A percentile compares a stretch with the other conserved stretches of the same genome.
phyloP scores from a whole-genome alignment of 2,113 vertebrate genomes.

The Jaculus jaculus region DNA sequence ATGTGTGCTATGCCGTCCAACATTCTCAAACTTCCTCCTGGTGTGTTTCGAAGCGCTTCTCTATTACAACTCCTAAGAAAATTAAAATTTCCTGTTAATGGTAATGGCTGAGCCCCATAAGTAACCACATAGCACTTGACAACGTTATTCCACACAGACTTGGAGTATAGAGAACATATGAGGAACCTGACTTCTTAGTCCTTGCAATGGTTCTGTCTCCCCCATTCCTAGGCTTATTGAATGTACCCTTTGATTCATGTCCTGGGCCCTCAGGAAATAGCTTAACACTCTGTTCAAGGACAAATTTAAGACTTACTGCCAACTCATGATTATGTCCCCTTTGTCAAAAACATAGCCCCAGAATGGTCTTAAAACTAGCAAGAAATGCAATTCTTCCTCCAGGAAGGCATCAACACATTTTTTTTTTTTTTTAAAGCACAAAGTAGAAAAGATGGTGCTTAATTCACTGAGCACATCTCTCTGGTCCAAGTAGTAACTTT shows the following conservation, averaged over 20 bases:
- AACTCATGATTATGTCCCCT: slow-evolving; percentile 52
- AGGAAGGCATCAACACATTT: not conserved
- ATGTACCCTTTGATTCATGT: slow-evolving; percentile 28
- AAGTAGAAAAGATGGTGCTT: not conserved
- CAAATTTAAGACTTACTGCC: slow-evolving; percentile 58
- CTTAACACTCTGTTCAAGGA: slow-evolving; percentile 37
- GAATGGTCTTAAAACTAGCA: slow-evolving; percentile 38
- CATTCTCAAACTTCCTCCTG: not conserved
- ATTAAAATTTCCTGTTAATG: slow-evolving; percentile 31
- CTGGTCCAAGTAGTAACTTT: not conserved
- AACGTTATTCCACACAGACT: not conserved
- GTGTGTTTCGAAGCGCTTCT: slow-evolving; percentile 59
- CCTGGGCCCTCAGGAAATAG: slow-evolving; percentile 25
- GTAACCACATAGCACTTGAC: accelerated
- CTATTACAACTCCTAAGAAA: not conserved
- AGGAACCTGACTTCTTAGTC: not conserved
- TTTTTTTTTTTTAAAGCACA: not conserved
- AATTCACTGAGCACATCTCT: not conserved
- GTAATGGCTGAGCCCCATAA: not conserved
- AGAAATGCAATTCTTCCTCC: not conserved
- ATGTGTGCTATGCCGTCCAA: no score
- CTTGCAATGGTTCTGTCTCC: not conserved
- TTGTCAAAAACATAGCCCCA: not conserved
- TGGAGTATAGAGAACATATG: not conserved
- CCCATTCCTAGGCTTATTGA: slow-evolving; percentile 14